Evolutionary conservation across 2,888 invertebrate species (phyloP).

Genomic region (Ceriagrion tenellum): DNA sequence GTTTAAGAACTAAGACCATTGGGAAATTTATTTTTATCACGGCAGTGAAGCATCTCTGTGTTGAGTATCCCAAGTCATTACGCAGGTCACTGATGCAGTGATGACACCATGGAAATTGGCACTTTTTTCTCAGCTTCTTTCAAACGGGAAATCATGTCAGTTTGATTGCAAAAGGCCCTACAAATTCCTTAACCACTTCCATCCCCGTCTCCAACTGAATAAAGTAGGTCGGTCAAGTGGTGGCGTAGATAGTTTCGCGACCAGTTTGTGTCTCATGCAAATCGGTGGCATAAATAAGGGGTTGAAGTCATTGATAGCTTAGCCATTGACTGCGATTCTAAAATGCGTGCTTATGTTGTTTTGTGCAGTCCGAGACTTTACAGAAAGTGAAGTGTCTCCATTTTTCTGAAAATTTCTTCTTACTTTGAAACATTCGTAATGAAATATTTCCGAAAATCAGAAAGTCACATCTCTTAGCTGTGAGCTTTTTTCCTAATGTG

Average conservation of each 20-base stretch:
- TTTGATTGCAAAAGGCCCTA: background rate
- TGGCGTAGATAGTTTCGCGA: constrained; percentile 21
- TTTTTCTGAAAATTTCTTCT: background rate
- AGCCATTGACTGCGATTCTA: background rate
- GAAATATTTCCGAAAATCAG: too few relatives aligned
- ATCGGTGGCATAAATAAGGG: constrained; percentile 24
- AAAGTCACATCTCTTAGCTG: too few relatives aligned
- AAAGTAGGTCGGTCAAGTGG: background rate
- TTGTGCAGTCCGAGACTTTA: background rate
- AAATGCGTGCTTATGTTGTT: background rate
- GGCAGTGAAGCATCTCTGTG: too few relatives aligned
- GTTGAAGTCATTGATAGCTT: constrained; percentile 18
- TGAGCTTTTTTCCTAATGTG: too few relatives aligned
- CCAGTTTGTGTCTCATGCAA: background rate
- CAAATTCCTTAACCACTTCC: background rate
- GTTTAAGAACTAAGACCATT: too few relatives aligned
- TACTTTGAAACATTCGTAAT: too few relatives aligned
- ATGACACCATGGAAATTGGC: background rate
- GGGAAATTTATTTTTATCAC: too few relatives aligned
- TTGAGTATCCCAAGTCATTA: background rate
- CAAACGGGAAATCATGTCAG: background rate
- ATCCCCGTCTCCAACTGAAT: constrained; percentile 14
- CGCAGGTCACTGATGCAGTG: background rate
- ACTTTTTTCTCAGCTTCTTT: background rate
- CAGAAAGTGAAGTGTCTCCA: background rate